Conservation (phyloP, 2,888 invertebrate genomes). For the Tanytarsus gracilentus region DNA sequence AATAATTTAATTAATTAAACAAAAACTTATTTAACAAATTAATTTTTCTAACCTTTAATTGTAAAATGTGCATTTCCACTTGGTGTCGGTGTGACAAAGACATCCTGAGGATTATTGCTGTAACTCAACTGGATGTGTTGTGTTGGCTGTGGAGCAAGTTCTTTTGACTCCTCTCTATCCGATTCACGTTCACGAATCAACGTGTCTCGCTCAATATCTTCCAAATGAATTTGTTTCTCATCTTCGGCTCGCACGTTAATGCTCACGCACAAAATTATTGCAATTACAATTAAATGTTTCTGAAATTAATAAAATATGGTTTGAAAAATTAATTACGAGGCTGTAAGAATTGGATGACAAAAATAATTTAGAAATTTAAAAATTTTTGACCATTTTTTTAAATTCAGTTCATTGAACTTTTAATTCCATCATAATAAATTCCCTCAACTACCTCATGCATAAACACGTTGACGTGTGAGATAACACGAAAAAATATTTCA, state of each 20-base stretch:
- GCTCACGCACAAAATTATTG: not conserved
- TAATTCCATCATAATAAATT: no score
- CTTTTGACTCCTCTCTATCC: constrained; percentile 25
- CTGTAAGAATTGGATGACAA: no score
- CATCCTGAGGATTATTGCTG: constrained; percentile 14
- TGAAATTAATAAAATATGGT: not conserved
- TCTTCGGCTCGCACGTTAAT: not conserved
- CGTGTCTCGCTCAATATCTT: constrained; percentile 67
- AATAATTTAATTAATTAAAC: not conserved
- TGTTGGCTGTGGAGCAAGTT: constrained; percentile 29
- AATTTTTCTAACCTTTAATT: not conserved
- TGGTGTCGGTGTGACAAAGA: constrained; percentile 20
- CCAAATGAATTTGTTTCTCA: constrained; percentile 56
- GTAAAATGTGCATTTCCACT: not conserved
- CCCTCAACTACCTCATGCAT: no score
- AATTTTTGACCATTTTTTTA: no score
- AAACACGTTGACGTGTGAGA: no score
- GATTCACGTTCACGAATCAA: constrained; percentile 47
- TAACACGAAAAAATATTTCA: no score
- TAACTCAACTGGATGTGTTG: constrained; percentile 19
- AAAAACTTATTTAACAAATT: not conserved
- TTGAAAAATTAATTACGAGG: no score
- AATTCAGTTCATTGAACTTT: no score
- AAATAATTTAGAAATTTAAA: no score
- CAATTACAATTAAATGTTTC: not conserved